Percentiles rank a stretch among this genome's conserved stretches.
Conservation (phyloP, 2,888 invertebrate species). For the Scaptomyza parva region DNA sequence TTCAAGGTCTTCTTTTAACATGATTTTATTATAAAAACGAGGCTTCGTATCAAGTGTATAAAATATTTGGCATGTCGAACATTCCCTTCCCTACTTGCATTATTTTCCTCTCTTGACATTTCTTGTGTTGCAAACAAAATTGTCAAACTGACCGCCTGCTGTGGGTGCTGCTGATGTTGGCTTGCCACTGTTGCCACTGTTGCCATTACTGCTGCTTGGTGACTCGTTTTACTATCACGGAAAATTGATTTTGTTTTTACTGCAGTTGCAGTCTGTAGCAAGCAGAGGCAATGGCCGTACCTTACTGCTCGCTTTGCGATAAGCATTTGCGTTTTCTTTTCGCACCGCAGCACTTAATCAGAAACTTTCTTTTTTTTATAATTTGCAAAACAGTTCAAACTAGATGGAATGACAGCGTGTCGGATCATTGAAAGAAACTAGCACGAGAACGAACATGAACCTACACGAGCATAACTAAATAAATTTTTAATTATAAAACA, state of each 20-base stretch:
- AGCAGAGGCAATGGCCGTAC: constrained; percentile 1
- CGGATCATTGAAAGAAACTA: not conserved
- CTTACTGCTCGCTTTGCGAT: constrained; percentile 50
- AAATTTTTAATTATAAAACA: too few species aligned
- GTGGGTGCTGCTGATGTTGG: constrained; percentile 25
- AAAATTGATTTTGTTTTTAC: constrained; percentile 70
- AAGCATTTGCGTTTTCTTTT: constrained; percentile 58
- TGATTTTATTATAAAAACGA: too few species aligned
- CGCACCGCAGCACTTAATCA: constrained; percentile 47
- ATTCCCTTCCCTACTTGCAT: too few species aligned
- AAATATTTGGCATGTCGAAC: too few species aligned
- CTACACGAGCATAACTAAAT: not conserved
- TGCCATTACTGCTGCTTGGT: not conserved
- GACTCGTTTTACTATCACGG: constrained; percentile 30
- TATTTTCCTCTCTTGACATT: not conserved
- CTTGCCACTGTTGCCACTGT: too few species aligned
- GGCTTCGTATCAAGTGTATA: too few species aligned
- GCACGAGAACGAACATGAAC: not conserved
- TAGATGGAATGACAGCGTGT: not conserved
- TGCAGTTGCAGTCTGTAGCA: constrained; percentile 23
- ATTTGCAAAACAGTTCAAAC: constrained; percentile 35
- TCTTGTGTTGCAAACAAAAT: constrained; percentile 15
- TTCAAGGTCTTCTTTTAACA: too few species aligned
- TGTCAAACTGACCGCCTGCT: constrained; percentile 67
- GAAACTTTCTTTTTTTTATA: constrained; percentile 43